Base-by-base conservation (phyloP, 1,140 invertebrate species). In the Phortica variegata region DNA sequence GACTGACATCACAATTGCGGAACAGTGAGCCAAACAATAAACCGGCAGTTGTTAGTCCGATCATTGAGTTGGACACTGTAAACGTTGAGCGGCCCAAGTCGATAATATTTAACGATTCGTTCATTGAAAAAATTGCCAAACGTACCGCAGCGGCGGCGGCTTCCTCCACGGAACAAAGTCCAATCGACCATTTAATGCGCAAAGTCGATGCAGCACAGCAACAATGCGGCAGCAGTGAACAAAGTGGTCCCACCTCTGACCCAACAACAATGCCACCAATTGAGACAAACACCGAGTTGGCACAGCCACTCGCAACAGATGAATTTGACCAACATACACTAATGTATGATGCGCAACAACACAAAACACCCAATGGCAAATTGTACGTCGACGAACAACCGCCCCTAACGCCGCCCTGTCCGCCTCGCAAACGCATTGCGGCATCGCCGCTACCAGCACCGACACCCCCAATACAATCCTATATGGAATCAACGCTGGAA, bases 81-180 rank as follows among this genome's bases (percentile, higher is more conserved):
- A 52, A 34, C 56, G 33, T 48, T 43, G 41, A 56, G 50, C 43
- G 49, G 45, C 23, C 34, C 34, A 41, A 43, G 36, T 40, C 46
- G 17, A 44, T 60, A 39, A 31, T 50, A 18, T 47, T 46, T 2
- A 40, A 60, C n/a, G 70, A 73, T 16, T 58, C 62, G 9, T 68
- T 73, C 23, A 49, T 73, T 9, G 70, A 73, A 8, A 73, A 68
- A 50, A 61, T 73, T 47, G 62, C 70, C 7, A 73, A 73, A 33
- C 55, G 61, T 3, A 65, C 52, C 21, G 63, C 59, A 17, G 63
- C 59, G 3, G 63, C 61, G 34, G 38, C 47, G 2, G 57, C 62
- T 2, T 52, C 56, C 34, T 37, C 49, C 63, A 17, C 68, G 57
- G 63, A 52, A 68, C 15, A 68, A 68, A 49, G 63, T 68, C 12